Conservation (phyloP, 2,888 invertebrate genomes). For the Cosmia pyralina region DNA sequence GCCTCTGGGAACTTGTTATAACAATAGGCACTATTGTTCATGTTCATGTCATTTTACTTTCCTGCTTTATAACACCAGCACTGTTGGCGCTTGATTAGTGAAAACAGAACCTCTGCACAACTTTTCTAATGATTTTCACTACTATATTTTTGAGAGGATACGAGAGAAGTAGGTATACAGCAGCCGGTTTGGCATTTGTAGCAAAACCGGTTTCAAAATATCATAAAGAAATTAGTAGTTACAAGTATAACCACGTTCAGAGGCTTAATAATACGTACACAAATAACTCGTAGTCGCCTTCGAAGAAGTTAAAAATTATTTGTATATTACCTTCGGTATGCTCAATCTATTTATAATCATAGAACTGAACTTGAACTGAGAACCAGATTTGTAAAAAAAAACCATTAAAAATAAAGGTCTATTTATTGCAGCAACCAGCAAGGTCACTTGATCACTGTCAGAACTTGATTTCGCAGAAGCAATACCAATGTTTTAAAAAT, state of each 20-base stretch:
- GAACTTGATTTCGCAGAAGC: conserved; percentile 21
- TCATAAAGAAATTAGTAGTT: not conserved
- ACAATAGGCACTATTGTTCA: conserved; percentile 57
- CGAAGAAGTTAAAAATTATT: conserved; percentile 2
- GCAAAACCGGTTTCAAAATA: conserved; percentile 19
- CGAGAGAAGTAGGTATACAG: not conserved
- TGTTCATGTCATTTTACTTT: conserved; percentile 38
- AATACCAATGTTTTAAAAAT: conserved; percentile 15
- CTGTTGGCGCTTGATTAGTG: conserved; percentile 23
- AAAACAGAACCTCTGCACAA: conserved; percentile 23
- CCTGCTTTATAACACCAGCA: conserved; percentile 32
- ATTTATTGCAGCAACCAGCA: conserved; percentile 24
- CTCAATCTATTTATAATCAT: conserved; percentile 10
- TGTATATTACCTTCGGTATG: conserved; percentile 21
- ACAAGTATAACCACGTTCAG: not conserved
- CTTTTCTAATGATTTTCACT: conserved; percentile 20
- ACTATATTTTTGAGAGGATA: not conserved
- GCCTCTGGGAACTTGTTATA: conserved; percentile 45
- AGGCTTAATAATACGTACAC: conserved; percentile 6
- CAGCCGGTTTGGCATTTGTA: not conserved
- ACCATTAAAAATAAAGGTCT: conserved; percentile 12
- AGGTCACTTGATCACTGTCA: conserved; percentile 31
- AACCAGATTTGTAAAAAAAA: conserved; percentile 19
- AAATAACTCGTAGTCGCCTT: not conserved
- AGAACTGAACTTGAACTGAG: not conserved